phyloP scores from a whole-genome alignment of 2,888 invertebrate species.

The Drosophila flavopinicola region DNA sequence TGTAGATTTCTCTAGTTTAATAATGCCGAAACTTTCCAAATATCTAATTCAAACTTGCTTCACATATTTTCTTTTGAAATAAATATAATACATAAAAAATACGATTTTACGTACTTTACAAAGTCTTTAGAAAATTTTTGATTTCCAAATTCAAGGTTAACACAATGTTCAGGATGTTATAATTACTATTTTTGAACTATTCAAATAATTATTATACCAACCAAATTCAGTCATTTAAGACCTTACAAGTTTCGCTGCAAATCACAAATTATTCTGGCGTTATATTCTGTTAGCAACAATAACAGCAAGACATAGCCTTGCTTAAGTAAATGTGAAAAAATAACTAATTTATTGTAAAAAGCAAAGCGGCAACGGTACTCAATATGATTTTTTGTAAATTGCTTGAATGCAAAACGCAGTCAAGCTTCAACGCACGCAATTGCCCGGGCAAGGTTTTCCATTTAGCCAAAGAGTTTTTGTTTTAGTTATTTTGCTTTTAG shows the following conservation, averaged over 20 bases:
- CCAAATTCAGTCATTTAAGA: not conserved
- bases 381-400: conserved; percentile 44
- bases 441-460: conserved; percentile 52
- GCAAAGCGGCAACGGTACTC: conserved; percentile 51
- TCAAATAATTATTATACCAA: conserved; percentile 25
- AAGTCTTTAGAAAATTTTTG: not conserved
- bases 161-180: not conserved
- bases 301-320: conserved; percentile 34
- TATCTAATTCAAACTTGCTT: no score
- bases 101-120: not conserved
- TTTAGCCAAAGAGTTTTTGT: conserved; percentile 27
- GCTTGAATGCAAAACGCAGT: conserved; percentile 64
- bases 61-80: no score
- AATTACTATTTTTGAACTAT: conserved; percentile 10
- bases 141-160: not conserved
- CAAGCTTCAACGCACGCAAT: conserved; percentile 74
- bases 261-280: conserved; percentile 33
- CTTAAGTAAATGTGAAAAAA: conserved; percentile 6
- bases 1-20: no score
- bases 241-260: conserved; percentile 12
- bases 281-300: conserved; percentile 28
- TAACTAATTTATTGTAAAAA: conserved; percentile 53
- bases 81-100: no score
- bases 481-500: conserved; percentile 6
- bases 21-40: no score